Evolutionary conservation across 2,113 vertebrate genomes (phyloP).

Genomic region (Platysteira castanea): DNA sequence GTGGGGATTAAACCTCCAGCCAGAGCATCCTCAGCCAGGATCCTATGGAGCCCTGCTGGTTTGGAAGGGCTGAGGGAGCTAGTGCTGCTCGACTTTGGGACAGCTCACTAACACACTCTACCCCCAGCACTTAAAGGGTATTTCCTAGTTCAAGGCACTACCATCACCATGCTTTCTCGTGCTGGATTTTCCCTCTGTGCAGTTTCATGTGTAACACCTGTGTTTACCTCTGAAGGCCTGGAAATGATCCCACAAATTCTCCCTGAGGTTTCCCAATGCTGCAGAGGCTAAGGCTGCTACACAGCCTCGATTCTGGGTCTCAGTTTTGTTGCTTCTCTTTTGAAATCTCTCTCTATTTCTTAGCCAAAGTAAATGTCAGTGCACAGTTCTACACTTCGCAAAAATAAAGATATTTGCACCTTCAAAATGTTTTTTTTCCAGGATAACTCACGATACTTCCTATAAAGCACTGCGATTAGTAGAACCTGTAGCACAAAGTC

Average conservation of each 20-base stretch:
- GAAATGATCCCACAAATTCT: background rate
- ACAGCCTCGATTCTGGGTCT: background rate
- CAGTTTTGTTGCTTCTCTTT: background rate
- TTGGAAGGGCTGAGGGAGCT: background rate
- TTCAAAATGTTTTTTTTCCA: background rate
- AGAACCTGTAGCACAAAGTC: background rate
- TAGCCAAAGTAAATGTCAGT: background rate
- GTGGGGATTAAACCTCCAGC: background rate
- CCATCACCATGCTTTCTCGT: background rate
- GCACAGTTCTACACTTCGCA: background rate
- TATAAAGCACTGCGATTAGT: background rate
- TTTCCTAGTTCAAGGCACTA: background rate
- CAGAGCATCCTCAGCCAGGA: background rate
- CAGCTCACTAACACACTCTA: background rate
- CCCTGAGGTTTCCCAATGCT: background rate
- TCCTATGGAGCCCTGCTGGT: background rate
- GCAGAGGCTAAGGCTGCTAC: background rate
- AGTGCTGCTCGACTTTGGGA: background rate
- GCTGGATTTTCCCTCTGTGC: background rate
- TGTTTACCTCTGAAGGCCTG: background rate
- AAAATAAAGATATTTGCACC: background rate
- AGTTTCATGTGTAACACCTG: background rate
- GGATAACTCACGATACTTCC: background rate
- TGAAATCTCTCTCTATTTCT: background rate
- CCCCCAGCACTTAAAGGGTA: background rate